A percentile compares a stretch with the other conserved stretches of the same genome.
Conservation (phyloP, 2,888 invertebrate genomes). For the Amphimallon solstitiale region DNA sequence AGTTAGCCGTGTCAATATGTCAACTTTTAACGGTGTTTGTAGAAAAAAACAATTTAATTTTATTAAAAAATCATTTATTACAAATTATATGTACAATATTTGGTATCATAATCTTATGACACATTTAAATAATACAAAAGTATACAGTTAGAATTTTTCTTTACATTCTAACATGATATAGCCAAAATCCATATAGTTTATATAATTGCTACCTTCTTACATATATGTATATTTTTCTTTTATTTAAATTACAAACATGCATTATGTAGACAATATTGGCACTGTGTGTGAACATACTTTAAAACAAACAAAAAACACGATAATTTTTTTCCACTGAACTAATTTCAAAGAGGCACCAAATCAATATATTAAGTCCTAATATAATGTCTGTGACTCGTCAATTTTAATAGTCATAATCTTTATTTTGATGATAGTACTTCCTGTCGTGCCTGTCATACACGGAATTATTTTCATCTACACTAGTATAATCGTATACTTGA, state of each 20-base stretch:
- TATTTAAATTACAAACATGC: neutral
- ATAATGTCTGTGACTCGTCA: slow-evolving; percentile 13
- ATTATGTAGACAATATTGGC: slow-evolving; percentile 18
- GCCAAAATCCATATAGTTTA: neutral
- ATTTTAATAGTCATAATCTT: slow-evolving; percentile 28
- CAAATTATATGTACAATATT: slow-evolving; percentile 24
- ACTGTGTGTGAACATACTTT: slow-evolving; percentile 21
- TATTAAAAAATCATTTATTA: slow-evolving; percentile 23
- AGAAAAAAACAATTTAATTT: neutral
- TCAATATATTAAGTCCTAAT: slow-evolving; percentile 30
- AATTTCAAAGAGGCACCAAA: slow-evolving; percentile 18
- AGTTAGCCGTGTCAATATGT: too few relatives aligned
- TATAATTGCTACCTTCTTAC: neutral
- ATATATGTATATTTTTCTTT: neutral
- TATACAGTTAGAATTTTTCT: neutral
- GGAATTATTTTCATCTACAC: slow-evolving; percentile 56
- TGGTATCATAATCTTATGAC: slow-evolving; percentile 2
- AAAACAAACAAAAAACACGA: slow-evolving; percentile 4
- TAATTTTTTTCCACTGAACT: neutral
- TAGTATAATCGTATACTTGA: slow-evolving; percentile 54
- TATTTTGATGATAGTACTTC: slow-evolving; percentile 49
- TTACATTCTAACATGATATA: neutral
- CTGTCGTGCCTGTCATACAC: slow-evolving; percentile 58
- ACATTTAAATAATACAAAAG: neutral
- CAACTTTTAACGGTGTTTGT: too few relatives aligned